These are phyloP conservation scores for Galleria mellonella DNA, from an alignment of 1,140 invertebrate species.

Conservation along the genomic window DNA sequence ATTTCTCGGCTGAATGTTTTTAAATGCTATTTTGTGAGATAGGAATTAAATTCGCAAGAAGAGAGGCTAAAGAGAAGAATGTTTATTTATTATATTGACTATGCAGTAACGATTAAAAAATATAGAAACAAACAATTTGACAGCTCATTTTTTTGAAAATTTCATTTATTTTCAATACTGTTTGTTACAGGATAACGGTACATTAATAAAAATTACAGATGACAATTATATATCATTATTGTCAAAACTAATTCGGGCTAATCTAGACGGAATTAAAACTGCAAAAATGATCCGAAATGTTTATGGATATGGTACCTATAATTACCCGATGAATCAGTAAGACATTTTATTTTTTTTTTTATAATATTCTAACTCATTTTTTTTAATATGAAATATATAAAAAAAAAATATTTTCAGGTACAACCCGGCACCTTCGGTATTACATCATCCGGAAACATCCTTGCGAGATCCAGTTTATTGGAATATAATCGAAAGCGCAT, in stretches of 20 bases:
- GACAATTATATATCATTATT: slow-evolving; percentile 46
- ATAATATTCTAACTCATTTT: too few relatives aligned
- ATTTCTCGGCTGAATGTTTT: too few relatives aligned
- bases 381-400: too few relatives aligned
- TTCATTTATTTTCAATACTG: slow-evolving; percentile 2
- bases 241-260: slow-evolving; percentile 46
- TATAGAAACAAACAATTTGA: too few relatives aligned
- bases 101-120: too few relatives aligned
- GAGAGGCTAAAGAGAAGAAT: too few relatives aligned
- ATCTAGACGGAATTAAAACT: slow-evolving; percentile 39
- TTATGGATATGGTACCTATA: slow-evolving; percentile 47
- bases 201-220: slow-evolving; percentile 36
- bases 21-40: too few relatives aligned
- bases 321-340: slow-evolving; percentile 38
- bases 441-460: slow-evolving; percentile 75
- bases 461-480: slow-evolving; percentile 80
- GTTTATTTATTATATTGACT: too few relatives aligned
- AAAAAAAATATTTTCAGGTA: slow-evolving; percentile 35
- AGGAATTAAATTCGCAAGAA: too few relatives aligned
- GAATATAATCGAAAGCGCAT: slow-evolving; percentile 75
- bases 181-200: slow-evolving; percentile 40
- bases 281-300: slow-evolving; percentile 46
- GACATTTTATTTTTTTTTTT: not conserved
- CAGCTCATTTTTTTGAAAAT: too few relatives aligned
- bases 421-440: slow-evolving; percentile 64